These are phyloP conservation scores for Cryptocheilus praepositus DNA, from an alignment of 2,888 invertebrate species.

Conservation along the genomic window DNA sequence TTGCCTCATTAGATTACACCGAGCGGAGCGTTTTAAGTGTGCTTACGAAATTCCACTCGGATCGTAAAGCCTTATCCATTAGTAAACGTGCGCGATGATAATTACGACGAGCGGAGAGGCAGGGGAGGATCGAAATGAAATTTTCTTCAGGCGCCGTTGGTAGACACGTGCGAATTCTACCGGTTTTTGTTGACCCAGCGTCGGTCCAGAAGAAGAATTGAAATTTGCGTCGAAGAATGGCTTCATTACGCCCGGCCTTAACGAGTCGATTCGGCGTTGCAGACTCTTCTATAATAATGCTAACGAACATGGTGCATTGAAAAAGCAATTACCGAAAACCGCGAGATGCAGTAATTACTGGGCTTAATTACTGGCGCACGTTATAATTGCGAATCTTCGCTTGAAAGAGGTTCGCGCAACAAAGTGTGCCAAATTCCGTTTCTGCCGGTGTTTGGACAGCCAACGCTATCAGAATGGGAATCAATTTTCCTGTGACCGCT, in stretches of 20 bases:
- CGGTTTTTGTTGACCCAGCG: too few species aligned
- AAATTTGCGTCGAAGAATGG: not conserved
- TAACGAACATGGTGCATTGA: not conserved
- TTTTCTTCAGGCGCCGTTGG: slow-evolving; percentile 9
- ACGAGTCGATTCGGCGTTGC: slow-evolving; percentile 1
- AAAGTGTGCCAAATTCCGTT: too few species aligned
- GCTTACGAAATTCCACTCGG: slow-evolving; percentile 52
- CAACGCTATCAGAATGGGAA: too few species aligned
- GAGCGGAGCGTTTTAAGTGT: slow-evolving; percentile 27
- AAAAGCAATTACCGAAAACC: slow-evolving; percentile 5
- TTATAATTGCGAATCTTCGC: too few species aligned
- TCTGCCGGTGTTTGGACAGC: too few species aligned
- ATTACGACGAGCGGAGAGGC: slow-evolving; percentile 27
- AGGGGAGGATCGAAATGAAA: slow-evolving; percentile 32
- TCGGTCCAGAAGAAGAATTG: slow-evolving; percentile 14
- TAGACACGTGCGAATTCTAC: slow-evolving; percentile 15
- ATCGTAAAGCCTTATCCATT: slow-evolving; percentile 45
- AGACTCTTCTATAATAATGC: not conserved
- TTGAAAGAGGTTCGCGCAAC: too few species aligned
- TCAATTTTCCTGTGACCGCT: too few species aligned
- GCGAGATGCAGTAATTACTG: too few species aligned
- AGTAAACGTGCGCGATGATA: slow-evolving; percentile 29
- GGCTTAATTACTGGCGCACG: too few species aligned
- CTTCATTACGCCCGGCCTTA: not conserved
- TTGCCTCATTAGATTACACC: slow-evolving; percentile 33